Conservation (phyloP, 2,113 vertebrate species). For the Anolis sagrei region DNA sequence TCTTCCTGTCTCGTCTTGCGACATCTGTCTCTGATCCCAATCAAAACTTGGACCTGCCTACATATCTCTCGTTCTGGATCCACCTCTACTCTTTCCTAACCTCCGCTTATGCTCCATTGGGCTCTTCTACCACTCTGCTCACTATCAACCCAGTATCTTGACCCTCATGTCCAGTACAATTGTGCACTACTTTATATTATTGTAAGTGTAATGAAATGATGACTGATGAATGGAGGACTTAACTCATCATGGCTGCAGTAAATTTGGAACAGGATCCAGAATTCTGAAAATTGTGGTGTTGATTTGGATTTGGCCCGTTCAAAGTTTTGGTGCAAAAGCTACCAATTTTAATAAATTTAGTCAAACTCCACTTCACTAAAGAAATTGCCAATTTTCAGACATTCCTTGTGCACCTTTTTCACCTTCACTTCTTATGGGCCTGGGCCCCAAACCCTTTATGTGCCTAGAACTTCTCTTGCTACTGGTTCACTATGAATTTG, state of each 20-base stretch:
- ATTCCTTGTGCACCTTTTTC: background rate
- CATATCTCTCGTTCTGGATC: too few relatives aligned
- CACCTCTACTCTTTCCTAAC: background rate
- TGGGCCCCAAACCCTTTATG: background rate
- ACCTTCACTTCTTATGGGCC: background rate
- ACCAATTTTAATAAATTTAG: background rate
- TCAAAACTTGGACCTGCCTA: too few relatives aligned
- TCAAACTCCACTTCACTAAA: background rate
- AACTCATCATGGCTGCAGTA: background rate
- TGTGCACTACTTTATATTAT: background rate
- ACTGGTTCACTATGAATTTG: background rate
- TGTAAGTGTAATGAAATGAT: background rate
- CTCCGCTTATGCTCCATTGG: background rate
- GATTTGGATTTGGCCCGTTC: background rate
- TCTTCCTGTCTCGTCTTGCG: background rate
- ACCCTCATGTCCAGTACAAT: background rate
- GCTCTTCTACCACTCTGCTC: background rate
- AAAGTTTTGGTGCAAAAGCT: background rate
- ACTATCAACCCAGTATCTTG: background rate
- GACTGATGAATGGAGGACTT: background rate
- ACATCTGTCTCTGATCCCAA: background rate
- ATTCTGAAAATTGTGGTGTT: background rate
- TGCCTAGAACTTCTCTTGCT: background rate
- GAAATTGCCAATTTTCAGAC: background rate
- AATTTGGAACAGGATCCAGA: background rate